Evolutionary conservation across 2,888 invertebrate genomes (phyloP).

Genomic region (Coecobrya sp.): DNA sequence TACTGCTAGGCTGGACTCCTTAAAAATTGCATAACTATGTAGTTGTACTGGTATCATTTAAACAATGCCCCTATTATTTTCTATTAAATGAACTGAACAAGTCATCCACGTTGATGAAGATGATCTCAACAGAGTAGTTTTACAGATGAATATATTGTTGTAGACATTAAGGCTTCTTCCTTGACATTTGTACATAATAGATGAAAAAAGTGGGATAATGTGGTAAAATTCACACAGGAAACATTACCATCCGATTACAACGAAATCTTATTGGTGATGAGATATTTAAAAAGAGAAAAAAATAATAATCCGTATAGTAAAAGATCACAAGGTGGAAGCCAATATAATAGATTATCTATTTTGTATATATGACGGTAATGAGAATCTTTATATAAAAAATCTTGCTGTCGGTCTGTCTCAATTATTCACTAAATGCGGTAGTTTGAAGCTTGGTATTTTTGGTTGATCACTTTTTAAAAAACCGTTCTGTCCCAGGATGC

Average conservation of each 20-base stretch:
- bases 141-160: constrained; percentile 35
- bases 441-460: constrained; percentile 36
- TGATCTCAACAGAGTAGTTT: constrained; percentile 37
- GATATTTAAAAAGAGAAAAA: constrained; percentile 21
- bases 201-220: constrained; percentile 25
- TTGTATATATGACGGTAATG: constrained; percentile 33
- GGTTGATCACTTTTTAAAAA: constrained; percentile 48
- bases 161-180: constrained; percentile 67
- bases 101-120: neutral
- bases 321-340: constrained; percentile 81
- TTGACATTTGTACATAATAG: constrained; percentile 78
- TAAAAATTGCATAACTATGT: constrained; percentile 55
- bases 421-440: constrained; percentile 1
- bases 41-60: constrained; percentile 67
- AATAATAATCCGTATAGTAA: neutral
- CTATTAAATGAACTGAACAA: neutral
- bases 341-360: constrained; percentile 17
- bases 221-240: constrained; percentile 60
- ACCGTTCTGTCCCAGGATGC: constrained; percentile 30
- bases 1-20: constrained; percentile 62
- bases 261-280: neutral
- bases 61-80: constrained; percentile 35
- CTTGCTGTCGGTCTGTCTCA: neutral
- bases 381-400: constrained; percentile 53
- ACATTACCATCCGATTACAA: constrained; percentile 35